Evolutionary conservation across 2,888 invertebrate genomes (phyloP), one percentile per base, ranked within the genome.

Genomic region (Ganaspis brasiliensis): DNA sequence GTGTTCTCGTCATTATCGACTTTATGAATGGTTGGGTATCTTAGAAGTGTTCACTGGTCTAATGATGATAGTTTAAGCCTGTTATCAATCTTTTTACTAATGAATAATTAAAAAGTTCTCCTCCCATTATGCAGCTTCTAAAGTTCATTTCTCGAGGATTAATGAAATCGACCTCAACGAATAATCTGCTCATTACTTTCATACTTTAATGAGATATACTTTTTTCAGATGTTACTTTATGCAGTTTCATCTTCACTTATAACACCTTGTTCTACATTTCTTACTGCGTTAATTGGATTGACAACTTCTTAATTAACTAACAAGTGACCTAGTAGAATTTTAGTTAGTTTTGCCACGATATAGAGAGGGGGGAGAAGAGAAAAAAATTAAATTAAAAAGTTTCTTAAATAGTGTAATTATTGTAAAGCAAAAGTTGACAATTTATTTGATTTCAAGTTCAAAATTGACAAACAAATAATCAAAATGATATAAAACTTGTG

Each of bases 1-100:
- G 81, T 83, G 83, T 84, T 83, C 81, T 86, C 87, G 83, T 86
- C 87, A 84, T 86, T 86, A 87, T 79, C 80, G 81, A 77, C 74
- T 73, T 70, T 45, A 45, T 63, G 78, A 80, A 79, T 81, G 82
- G 81, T 78, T 78, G 45, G 74, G 24, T 67, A 72, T 79, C 77
- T 85, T 85, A 85, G 84, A 83, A 79, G 61, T 81, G 79, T 81
- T 79, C 81, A 52, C 79, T 76, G n/a, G 80, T 81, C 81, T 84
- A 81, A 76, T 82, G 81, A 86, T 83, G 81, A 85, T 80, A 85
- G 75, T 67, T 75, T 82, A 79, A 78, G 63, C 31, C 75, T 73
- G 73, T 82, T 79, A 83, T 79, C 80, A 79, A 31, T 26, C 70
- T 76, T 40, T 63, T 40, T 72, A 55, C 77, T 49, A 80, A 67